A percentile compares a stretch with the other conserved stretches of the same genome.
Conservation (phyloP, 2,113 vertebrate species). For the Enhydra lutris region DNA sequence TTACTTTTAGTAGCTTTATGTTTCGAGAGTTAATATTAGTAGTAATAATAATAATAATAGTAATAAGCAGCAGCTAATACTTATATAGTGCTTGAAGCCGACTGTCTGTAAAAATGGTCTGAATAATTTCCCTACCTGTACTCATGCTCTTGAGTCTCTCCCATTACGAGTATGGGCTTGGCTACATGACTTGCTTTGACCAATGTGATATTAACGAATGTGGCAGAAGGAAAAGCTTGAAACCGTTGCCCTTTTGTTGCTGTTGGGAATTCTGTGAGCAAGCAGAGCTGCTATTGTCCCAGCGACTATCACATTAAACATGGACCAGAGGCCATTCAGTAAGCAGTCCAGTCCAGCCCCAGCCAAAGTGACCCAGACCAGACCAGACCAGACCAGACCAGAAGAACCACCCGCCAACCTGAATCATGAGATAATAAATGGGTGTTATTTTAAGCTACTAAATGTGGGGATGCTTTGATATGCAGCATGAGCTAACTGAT, state of each 20-base stretch:
- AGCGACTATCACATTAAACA: neutral
- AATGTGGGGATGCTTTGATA: neutral
- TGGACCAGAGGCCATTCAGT: neutral
- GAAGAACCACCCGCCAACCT: neutral
- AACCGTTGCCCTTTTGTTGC: neutral
- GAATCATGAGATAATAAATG: neutral
- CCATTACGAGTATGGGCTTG: neutral
- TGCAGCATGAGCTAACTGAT: neutral
- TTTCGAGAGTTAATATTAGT: constrained; percentile 36
- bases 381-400: neutral
- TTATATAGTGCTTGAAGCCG: neutral
- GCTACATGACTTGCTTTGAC: neutral
- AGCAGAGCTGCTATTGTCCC: neutral
- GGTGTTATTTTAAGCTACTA: neutral
- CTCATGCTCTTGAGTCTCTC: neutral
- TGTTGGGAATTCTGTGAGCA: neutral
- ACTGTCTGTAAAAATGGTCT: neutral
- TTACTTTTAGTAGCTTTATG: constrained; percentile 49
- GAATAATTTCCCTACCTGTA: neutral
- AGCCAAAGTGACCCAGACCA: neutral
- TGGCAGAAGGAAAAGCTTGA: neutral
- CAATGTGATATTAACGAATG: neutral
- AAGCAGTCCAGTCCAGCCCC: neutral
- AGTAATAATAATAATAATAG: constrained; percentile 18
- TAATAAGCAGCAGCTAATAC: constrained; percentile 23